phyloP scores from a whole-genome alignment of 2,888 invertebrate species.

The Drosophila anomalata region DNA sequence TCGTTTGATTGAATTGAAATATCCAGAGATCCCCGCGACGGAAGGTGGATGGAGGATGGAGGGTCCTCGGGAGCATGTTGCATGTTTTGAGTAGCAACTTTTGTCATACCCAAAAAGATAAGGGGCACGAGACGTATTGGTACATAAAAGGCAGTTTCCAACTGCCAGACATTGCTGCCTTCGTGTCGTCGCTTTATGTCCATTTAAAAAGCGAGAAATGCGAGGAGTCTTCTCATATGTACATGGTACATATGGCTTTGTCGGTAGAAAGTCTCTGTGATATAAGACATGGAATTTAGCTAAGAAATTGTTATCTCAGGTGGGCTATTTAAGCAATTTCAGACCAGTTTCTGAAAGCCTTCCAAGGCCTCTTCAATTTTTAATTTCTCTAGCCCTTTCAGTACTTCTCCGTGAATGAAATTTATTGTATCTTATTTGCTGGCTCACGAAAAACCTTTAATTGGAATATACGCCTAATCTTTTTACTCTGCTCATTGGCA shows the following conservation, averaged over 20 bases:
- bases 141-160: conserved; percentile 41
- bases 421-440: not conserved
- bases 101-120: conserved; percentile 49
- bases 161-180: conserved; percentile 32
- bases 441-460: not conserved
- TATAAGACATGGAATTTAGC: conserved; percentile 4
- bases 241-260: not conserved
- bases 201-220: conserved; percentile 32
- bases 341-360: not conserved
- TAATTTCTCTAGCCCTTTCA: not conserved
- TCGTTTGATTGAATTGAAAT: conserved; percentile 43
- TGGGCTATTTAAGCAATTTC: conserved; percentile 1
- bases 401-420: no score
- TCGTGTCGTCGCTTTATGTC: conserved; percentile 25
- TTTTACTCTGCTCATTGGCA: conserved; percentile 4
- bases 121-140: conserved; percentile 43
- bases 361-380: not conserved
- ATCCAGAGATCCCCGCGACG: conserved; percentile 4
- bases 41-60: no score
- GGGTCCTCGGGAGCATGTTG: conserved; percentile 20
- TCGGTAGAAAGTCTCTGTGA: not conserved
- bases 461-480: not conserved
- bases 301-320: conserved; percentile 1
- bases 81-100: conserved; percentile 50
- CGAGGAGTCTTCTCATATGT: conserved; percentile 10